phyloP scores from a whole-genome alignment of 2,888 invertebrate species.

The Dromius quadrimaculatus region DNA sequence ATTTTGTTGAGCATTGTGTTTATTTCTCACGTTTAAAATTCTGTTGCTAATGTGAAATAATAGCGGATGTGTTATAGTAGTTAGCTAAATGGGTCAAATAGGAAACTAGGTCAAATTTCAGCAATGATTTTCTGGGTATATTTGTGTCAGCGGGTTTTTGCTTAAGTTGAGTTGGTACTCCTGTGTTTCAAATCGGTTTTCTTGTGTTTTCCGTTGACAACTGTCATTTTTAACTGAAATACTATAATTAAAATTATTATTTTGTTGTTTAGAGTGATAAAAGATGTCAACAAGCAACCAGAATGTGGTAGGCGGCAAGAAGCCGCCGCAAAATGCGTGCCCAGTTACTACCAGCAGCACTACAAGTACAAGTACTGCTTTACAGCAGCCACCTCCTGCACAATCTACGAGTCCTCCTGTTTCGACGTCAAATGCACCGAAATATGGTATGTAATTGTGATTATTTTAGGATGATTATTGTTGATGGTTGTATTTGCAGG shows the following conservation, averaged over 20 bases:
- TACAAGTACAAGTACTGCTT: neutral
- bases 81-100: constrained; percentile 51
- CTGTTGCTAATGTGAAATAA: constrained; percentile 8
- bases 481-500: constrained; percentile 72
- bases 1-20: no score
- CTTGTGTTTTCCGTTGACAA: constrained; percentile 45
- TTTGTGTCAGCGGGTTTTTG: constrained; percentile 48
- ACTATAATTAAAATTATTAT: no score
- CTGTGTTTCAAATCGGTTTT: constrained; percentile 33
- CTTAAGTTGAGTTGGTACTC: constrained; percentile 45
- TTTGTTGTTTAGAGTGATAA: constrained; percentile 37
- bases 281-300: constrained; percentile 44
- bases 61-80: constrained; percentile 26
- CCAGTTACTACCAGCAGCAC: constrained; percentile 3
- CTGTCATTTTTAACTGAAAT: constrained; percentile 49
- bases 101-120: constrained; percentile 50
- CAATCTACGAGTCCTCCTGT: constrained; percentile 58
- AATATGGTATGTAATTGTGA: constrained; percentile 64
- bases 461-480: constrained; percentile 54
- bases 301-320: constrained; percentile 9
- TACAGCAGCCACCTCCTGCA: constrained; percentile 7
- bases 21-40: constrained; percentile 18
- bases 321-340: neutral
- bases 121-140: constrained; percentile 52
- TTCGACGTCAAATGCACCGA: constrained; percentile 65